A percentile compares a stretch with the other conserved stretches of the same genome.
Evolutionary conservation across 2,113 vertebrate genomes (phyloP).

Genomic region (Pterophyllum scalare): DNA sequence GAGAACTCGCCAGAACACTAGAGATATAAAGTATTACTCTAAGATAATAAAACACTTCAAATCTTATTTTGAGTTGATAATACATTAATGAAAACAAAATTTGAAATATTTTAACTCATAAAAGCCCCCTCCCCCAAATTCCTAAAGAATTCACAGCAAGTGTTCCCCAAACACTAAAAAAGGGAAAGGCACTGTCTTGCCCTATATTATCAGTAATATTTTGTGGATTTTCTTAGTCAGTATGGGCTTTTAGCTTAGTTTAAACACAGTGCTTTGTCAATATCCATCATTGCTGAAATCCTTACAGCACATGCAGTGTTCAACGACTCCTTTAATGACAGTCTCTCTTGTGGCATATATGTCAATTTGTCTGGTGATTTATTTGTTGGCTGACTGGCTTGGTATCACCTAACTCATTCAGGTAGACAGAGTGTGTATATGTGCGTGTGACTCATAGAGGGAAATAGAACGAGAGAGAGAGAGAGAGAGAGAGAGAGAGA

Average conservation of each 20-base stretch:
- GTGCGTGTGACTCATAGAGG: conserved; percentile 45
- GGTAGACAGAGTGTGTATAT: conserved; percentile 53
- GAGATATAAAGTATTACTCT: neutral
- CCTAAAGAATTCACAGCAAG: neutral
- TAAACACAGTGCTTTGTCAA: conserved; percentile 77
- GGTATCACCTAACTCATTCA: conserved; percentile 80
- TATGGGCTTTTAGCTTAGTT: conserved; percentile 46
- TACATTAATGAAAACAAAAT: neutral
- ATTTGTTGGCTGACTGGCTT: conserved; percentile 80
- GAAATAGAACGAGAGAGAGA: conserved; percentile 13
- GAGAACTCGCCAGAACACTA: neutral
- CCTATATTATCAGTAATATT: conserved; percentile 30
- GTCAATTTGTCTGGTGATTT: conserved; percentile 84
- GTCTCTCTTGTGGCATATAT: conserved; percentile 75
- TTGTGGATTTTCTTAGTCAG: conserved; percentile 32
- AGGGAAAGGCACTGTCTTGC: neutral
- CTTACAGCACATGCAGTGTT: conserved; percentile 52
- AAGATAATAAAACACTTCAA: neutral
- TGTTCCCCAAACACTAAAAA: neutral
- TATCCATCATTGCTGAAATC: conserved; percentile 70
- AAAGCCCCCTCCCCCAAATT: neutral
- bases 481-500: neutral
- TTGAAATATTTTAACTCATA: neutral
- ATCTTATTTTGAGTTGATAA: neutral
- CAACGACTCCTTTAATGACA: conserved; percentile 70